Percentiles rank a stretch among this genome's conserved stretches.
Conservation (phyloP, 1,140 invertebrate species). For the Drosophila nasuta region DNA sequence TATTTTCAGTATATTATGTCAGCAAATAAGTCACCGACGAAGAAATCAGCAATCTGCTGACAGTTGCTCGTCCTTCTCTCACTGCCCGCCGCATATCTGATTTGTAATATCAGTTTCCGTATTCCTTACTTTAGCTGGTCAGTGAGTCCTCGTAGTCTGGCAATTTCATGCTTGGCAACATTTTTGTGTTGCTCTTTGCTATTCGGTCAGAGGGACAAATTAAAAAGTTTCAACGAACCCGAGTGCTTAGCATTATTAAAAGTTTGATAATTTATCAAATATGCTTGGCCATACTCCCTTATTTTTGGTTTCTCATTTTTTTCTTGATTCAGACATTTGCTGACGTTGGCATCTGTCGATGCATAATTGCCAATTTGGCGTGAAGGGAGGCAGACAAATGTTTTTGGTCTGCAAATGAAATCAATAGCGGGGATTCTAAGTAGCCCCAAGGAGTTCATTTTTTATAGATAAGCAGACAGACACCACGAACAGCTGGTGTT, state of each 20-base stretch:
- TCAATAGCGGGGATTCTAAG: slow-evolving; percentile 64
- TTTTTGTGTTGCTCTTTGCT: slow-evolving; percentile 52
- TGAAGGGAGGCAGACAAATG: slow-evolving; percentile 12
- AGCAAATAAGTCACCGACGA: slow-evolving; percentile 65
- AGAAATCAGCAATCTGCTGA: slow-evolving; percentile 70
- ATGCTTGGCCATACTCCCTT: slow-evolving; percentile 36
- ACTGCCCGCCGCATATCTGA: slow-evolving; percentile 36
- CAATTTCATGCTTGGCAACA: slow-evolving; percentile 77
- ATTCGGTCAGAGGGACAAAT: slow-evolving; percentile 67
- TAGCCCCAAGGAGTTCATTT: slow-evolving; percentile 61
- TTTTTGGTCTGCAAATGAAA: slow-evolving; percentile 28
- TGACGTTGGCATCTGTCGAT: slow-evolving; percentile 57
- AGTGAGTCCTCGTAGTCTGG: slow-evolving; percentile 31
- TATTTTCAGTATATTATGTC: slow-evolving; percentile 69
- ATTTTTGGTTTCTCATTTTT: slow-evolving; percentile 1
- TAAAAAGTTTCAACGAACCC: slow-evolving; percentile 68
- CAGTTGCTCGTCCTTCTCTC: slow-evolving; percentile 52
- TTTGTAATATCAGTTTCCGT: slow-evolving; percentile 21
- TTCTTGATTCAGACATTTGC: slow-evolving; percentile 26
- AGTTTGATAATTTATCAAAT: slow-evolving; percentile 80
- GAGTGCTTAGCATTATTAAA: slow-evolving; percentile 70
- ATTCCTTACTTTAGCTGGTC: slow-evolving; percentile 1
- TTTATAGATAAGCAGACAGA: slow-evolving; percentile 63
- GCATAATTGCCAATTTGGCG: slow-evolving; percentile 48
- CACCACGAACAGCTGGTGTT: slow-evolving; percentile 43